Evolutionary conservation across 2,888 invertebrate genomes (phyloP).

Genomic region (Mimumesa dahlbomi): DNA sequence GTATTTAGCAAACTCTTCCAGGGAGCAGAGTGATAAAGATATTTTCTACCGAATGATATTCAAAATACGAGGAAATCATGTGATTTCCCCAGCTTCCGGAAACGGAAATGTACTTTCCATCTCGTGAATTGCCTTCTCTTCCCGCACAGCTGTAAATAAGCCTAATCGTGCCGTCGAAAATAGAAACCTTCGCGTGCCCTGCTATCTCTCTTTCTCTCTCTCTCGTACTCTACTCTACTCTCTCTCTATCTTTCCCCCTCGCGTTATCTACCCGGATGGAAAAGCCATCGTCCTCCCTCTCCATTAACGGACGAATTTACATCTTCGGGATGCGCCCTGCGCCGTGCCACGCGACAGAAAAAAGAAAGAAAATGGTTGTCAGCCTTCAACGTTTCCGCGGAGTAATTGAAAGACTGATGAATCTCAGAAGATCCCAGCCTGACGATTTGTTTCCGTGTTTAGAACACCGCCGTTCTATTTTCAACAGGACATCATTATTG

Average conservation of each 20-base stretch:
- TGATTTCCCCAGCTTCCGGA: slow-evolving; percentile 48
- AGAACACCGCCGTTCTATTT: slow-evolving; percentile 38
- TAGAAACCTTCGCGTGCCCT: slow-evolving; percentile 52
- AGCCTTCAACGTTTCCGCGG: background rate
- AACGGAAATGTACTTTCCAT: slow-evolving; percentile 50
- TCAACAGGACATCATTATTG: slow-evolving; percentile 35
- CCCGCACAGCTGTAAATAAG: slow-evolving; percentile 58
- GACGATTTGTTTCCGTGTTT: slow-evolving; percentile 20
- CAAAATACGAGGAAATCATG: no score
- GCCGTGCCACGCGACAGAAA: background rate
- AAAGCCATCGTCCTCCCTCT: slow-evolving; percentile 25
- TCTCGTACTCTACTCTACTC: slow-evolving; percentile 10
- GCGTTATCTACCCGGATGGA: slow-evolving; percentile 36
- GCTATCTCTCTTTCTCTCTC: slow-evolving; percentile 12
- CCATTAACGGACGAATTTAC: slow-evolving; percentile 33
- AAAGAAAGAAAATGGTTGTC: background rate
- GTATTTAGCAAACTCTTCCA: no score
- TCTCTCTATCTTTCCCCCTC: slow-evolving; percentile 1
- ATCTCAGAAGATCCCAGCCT: slow-evolving; percentile 18
- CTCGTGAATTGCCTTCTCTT: slow-evolving; percentile 25
- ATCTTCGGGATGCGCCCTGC: background rate
- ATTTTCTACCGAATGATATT: no score
- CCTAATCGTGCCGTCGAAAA: slow-evolving; percentile 62
- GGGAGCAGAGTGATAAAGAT: no score
- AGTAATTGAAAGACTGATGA: slow-evolving; percentile 17